These are phyloP conservation scores for Chrysemys picta DNA, from an alignment of 2,113 vertebrate genomes.

Conservation along the genomic window DNA sequence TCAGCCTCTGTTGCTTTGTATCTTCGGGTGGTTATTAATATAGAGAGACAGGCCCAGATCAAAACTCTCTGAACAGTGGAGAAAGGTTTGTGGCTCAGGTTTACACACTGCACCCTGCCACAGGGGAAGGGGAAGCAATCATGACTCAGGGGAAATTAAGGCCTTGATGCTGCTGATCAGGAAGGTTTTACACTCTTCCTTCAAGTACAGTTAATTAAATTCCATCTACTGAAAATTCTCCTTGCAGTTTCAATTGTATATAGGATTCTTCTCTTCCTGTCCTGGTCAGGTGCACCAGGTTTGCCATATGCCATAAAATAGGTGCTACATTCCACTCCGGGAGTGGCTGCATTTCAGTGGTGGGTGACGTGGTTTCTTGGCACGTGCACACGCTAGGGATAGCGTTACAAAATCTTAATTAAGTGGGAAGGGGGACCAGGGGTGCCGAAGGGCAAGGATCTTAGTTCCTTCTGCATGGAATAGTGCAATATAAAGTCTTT, in stretches of 20 bases:
- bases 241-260: not conserved
- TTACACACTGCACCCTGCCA: not conserved
- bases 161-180: not conserved
- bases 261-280: not conserved
- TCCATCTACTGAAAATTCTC: not conserved
- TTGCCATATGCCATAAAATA: not conserved
- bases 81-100: not conserved
- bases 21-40: not conserved
- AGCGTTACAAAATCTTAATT: not conserved
- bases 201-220: not conserved
- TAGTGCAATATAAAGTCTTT: not conserved
- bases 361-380: not conserved
- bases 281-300: not conserved
- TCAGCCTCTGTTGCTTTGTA: too few relatives aligned
- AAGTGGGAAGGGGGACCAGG: not conserved
- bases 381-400: not conserved
- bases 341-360: not conserved
- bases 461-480: too few relatives aligned
- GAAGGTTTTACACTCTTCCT: not conserved
- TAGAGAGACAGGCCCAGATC: not conserved
- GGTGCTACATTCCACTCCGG: not conserved
- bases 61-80: not conserved
- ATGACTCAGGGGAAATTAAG: not conserved
- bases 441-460: not conserved
- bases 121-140: not conserved